Evolutionary conservation across 2,113 vertebrate genomes (phyloP), one percentile per base, ranked within the genome.

Genomic region (Lathamus discolor): DNA sequence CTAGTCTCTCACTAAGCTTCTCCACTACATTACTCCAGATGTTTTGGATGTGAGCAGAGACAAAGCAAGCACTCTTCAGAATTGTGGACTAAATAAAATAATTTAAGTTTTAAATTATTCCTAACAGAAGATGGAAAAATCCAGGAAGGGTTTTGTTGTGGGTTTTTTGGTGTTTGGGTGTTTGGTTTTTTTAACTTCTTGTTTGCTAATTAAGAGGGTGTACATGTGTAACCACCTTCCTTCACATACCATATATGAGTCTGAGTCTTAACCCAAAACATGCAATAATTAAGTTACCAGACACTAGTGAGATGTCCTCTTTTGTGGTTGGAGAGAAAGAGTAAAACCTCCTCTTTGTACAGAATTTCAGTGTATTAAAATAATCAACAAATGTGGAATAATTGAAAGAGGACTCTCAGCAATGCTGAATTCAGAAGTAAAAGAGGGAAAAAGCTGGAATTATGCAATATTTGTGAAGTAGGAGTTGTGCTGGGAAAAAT

Each of bases 301-400:
- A 24, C 46, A 19, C 10, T 35, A 52, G 12, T 72, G 31, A 33
- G 76, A 77, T 62, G 13, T 69, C 16, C 48, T 85, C 51, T 61
- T 83, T 88, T 69, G 51, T 88, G 72, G 24, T 4, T 70, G 37
- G 39, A 55, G 24, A 49, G n/a, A 72, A n/a, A 57, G 18, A 74
- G 46, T 57, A 55, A 78, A 48, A 73, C n/a, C 29, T 69, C 7
- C 5, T 77, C 43, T 82, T 72, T 24, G 12, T 29, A 37, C 27
- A 55, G 61, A 86, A 84, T 72, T 69, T 75, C 49, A 55, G 11
- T 88, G 25, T 61, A 64, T 80, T 83, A 80, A 74, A 90, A 62
- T 46, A 79, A 88, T 86, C 10, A 83, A 59, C 17, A 55, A 54
- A 61, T 85, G 44, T 7, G 49, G 23, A 83, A 41, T 66, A 80